Evolutionary conservation across 2,888 invertebrate genomes (phyloP), one percentile per base, ranked within the genome.

Genomic region (Agrochola lychnidis): DNA sequence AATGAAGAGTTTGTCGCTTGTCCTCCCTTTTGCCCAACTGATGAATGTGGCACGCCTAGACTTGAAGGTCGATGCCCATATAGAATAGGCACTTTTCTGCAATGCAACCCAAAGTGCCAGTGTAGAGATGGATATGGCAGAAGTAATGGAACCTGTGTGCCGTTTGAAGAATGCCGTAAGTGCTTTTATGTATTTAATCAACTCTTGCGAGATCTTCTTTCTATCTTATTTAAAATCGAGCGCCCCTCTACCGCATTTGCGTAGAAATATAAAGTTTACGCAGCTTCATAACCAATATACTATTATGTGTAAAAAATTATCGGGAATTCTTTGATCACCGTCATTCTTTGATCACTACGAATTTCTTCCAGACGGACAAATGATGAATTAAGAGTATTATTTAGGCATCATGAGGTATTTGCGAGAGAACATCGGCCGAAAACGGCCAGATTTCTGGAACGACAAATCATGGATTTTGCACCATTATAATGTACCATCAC

Each of bases 1-100:
- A 89, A 93, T 67, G 92, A 94, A 79, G 82, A 83, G 30, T 94
- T 79, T 76, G 82, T 89, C 22, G 48, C 91, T 0, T 94, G 94
- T 45, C 93, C 93, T 3, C 86, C 91, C 0, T 9, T 70, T 0
- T 94, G 93, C 64, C 92, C 93, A 0, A 79, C 81, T 7, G 94
- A 93, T n/a, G 84, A 86, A 30, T 94, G 94, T 76, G 81, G 84
- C 19, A 84, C 89, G 59, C 89, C 91, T 2, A 84, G 90, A 9
- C 86, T 89, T 1, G 81, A 78, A 2, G 92, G 93, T 3, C 72
- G 30, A n/a, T 93, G 93, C 64, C 91, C 88, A 0, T 62, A 78
- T 10, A 90, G 87, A 0, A 90, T 91, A 14, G 88, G 87, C 4
- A 85, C 90, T 1, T 72, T 89, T 2, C 30, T 90, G 5, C 59